Evolutionary conservation across 2,888 invertebrate genomes (phyloP).

Genomic region (Osedax fenrisi): DNA sequence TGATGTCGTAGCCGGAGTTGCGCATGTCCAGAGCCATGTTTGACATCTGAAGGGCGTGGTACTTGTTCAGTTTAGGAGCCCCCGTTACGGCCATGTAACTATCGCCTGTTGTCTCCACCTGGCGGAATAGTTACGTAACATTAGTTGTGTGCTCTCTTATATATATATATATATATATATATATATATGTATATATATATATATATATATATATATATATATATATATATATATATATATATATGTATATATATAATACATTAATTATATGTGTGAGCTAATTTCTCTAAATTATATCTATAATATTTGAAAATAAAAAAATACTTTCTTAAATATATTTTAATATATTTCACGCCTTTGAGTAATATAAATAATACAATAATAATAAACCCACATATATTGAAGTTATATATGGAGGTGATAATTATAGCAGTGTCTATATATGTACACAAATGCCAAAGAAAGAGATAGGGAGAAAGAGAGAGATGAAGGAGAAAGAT

Average conservation of each 20-base stretch:
- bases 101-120: constrained; percentile 31
- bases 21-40: constrained; percentile 29
- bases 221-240: background rate
- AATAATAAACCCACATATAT: too few relatives aligned
- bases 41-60: constrained; percentile 24
- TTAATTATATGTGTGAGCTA: too few relatives aligned
- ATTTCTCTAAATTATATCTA: too few relatives aligned
- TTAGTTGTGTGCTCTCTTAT: background rate
- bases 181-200: background rate
- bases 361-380: too few relatives aligned
- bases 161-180: background rate
- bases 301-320: too few relatives aligned
- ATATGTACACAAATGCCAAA: too few relatives aligned
- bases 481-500: too few relatives aligned
- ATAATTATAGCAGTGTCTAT: too few relatives aligned
- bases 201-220: background rate
- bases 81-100: constrained; percentile 29
- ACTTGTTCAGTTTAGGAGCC: constrained; percentile 25
- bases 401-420: too few relatives aligned
- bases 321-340: too few relatives aligned
- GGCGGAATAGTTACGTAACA: background rate
- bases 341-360: too few relatives aligned
- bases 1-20: constrained; percentile 18
- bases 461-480: too few relatives aligned
- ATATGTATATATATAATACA: background rate